These are phyloP conservation scores for Scomber scombrus DNA, from an alignment of 2,113 vertebrate genomes.

Conservation along the genomic window DNA sequence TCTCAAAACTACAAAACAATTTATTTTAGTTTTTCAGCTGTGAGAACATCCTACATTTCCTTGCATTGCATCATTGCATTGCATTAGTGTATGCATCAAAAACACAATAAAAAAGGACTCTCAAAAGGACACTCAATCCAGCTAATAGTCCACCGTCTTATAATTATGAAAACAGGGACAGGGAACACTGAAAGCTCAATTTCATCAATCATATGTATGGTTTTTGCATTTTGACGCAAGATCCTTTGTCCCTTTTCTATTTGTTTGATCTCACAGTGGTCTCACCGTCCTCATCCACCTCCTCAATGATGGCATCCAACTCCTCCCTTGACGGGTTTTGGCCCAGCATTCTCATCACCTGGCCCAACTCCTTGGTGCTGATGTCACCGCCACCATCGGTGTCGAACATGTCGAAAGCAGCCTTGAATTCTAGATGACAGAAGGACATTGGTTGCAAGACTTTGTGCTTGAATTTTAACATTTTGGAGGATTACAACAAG, in stretches of 20 bases:
- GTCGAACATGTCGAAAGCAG: constrained; percentile 99
- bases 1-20: constrained; percentile 13
- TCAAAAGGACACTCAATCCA: neutral
- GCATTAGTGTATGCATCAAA: neutral
- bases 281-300: constrained; percentile 98
- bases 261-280: neutral
- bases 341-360: constrained; percentile 97
- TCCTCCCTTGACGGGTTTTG: constrained; percentile 98
- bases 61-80: neutral
- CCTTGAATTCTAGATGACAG: constrained; percentile 92
- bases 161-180: no score
- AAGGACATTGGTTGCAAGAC: neutral
- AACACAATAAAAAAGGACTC: neutral
- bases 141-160: neutral
- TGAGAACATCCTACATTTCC: neutral
- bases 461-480: no score
- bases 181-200: neutral
- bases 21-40: neutral
- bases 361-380: constrained; percentile 98
- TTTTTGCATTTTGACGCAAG: neutral
- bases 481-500: no score
- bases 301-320: constrained; percentile 98
- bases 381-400: constrained; percentile 97
- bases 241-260: neutral
- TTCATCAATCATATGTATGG: neutral